Base-by-base conservation (phyloP, 2,113 vertebrate species). In the Dascyllus trimaculatus region DNA sequence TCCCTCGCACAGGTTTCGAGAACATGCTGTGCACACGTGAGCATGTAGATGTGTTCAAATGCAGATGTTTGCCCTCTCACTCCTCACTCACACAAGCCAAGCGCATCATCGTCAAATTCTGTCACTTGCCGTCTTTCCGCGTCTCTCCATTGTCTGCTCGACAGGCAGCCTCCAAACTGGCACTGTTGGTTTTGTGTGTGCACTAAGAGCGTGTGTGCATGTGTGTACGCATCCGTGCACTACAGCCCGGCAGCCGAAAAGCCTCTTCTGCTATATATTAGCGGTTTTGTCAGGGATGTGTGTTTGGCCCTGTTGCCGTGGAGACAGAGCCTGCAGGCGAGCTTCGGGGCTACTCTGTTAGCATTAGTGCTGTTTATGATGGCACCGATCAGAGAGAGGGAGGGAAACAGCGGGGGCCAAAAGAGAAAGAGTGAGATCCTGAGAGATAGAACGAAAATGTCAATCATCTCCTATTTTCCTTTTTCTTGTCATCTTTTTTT, bases 301-400 rank as follows among this genome's bases (percentile, higher is more conserved):
- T 92, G 84, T 93, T 93, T 91, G 87, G 70, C 63, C 57, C 22
- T 6, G 89, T 87, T 84, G 54, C 80, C 80, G 82, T 5, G 58
- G 82, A 11, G 67, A 88, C 85, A 58, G 78, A 85, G 71, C 80
- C 81, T 64, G 82, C 70, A 90, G 88, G 67, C 72, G 71, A 68
- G 80, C 84, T 78, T 52, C 43, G 22, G 82, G 79, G 79, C 84
- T 88, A 57, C 90, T 91, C 80, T 82, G 82, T 90, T 85, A 91
- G 84, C 90, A 73, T 91, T 80, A 86, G 80, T 19, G 8, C 63
- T 89, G 91, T 93, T 90, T 93, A 61, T 89, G 82, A 87, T 91
- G 89, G 90, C 86, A 78, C 18, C 1, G 58, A 59, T 40, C 45
- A n/a, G 59, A 81, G 38, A 24, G 58, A 46, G 63, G 71, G 79